Conservation (phyloP, 2,113 vertebrate genomes). For the Carassius carassius region DNA sequence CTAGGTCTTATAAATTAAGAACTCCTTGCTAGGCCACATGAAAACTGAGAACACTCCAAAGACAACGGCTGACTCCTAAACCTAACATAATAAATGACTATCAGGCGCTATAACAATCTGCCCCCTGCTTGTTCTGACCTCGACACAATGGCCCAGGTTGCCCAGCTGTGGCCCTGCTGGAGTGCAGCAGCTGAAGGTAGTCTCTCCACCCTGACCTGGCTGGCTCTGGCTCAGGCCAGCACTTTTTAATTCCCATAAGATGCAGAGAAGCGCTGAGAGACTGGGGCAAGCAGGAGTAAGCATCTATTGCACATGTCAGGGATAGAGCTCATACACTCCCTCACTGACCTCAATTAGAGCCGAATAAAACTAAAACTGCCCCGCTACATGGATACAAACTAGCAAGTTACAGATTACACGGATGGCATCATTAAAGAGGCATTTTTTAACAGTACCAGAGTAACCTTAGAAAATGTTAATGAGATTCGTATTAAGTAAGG, state of each 20-base stretch:
- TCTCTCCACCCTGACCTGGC: conserved; percentile 69
- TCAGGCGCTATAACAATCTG: conserved; percentile 73
- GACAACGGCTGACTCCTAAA: conserved; percentile 50
- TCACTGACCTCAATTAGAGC: conserved; percentile 72
- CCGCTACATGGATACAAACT: conserved; percentile 58
- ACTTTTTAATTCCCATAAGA: conserved; percentile 75
- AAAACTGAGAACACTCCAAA: conserved; percentile 46
- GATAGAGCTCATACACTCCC: conserved; percentile 68
- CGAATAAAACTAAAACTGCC: conserved; percentile 62
- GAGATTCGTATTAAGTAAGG: neutral
- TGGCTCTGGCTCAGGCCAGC: conserved; percentile 70
- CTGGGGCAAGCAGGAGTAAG: conserved; percentile 69
- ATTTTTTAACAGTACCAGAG: neutral
- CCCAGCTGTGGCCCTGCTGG: conserved; percentile 66
- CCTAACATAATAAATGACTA: conserved; percentile 74
- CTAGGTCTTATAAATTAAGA: conserved; percentile 59
- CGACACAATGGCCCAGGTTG: conserved; percentile 73
- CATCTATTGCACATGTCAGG: conserved; percentile 75
- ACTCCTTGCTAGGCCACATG: conserved; percentile 52
- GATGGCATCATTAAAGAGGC: conserved; percentile 30
- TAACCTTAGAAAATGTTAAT: neutral
- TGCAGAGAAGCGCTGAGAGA: conserved; percentile 43
- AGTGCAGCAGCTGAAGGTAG: conserved; percentile 76
- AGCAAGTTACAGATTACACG: conserved; percentile 40
- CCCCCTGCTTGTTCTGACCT: conserved; percentile 70